A percentile compares a stretch with the other conserved stretches of the same genome.
phyloP scores from a whole-genome alignment of 1,140 invertebrate species.

The Cataglyphis hispanica region DNA sequence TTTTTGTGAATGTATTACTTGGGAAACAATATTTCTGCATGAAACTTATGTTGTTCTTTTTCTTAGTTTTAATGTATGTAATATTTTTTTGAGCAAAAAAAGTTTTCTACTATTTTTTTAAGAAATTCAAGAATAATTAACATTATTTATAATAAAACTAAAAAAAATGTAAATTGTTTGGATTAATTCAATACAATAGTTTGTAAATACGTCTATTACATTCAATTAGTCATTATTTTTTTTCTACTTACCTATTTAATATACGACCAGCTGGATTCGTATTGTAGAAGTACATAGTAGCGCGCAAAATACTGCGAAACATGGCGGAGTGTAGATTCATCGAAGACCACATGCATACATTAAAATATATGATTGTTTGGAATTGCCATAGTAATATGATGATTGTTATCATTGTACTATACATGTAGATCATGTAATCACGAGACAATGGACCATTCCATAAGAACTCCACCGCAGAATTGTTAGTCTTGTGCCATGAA shows the following conservation, averaged over 20 bases:
- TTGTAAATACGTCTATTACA: neutral
- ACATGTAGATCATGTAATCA: slow-evolving; percentile 78
- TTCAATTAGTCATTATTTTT: neutral
- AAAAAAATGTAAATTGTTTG: neutral
- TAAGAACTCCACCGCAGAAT: slow-evolving; percentile 59
- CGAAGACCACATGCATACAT: slow-evolving; percentile 91
- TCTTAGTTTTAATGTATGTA: too few relatives aligned
- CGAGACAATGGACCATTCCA: slow-evolving; percentile 62
- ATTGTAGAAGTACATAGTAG: slow-evolving; percentile 94
- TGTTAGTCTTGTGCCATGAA: slow-evolving; percentile 20
- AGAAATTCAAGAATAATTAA: too few relatives aligned
- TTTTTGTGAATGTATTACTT: too few relatives aligned
- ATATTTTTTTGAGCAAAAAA: too few relatives aligned
- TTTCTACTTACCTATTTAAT: slow-evolving; percentile 87
- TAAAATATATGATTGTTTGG: slow-evolving; percentile 89
- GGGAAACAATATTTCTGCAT: too few relatives aligned
- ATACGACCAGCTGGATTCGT: slow-evolving; percentile 92
- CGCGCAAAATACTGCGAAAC: slow-evolving; percentile 91
- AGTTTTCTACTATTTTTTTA: too few relatives aligned
- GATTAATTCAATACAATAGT: neutral
- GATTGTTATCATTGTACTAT: slow-evolving; percentile 87
- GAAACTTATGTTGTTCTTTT: too few relatives aligned
- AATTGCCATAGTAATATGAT: slow-evolving; percentile 88
- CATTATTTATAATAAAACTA: too few relatives aligned
- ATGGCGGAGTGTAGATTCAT: slow-evolving; percentile 92